Evolutionary conservation across 2,113 vertebrate species (phyloP).

Genomic region (Ochotona curzoniae): DNA sequence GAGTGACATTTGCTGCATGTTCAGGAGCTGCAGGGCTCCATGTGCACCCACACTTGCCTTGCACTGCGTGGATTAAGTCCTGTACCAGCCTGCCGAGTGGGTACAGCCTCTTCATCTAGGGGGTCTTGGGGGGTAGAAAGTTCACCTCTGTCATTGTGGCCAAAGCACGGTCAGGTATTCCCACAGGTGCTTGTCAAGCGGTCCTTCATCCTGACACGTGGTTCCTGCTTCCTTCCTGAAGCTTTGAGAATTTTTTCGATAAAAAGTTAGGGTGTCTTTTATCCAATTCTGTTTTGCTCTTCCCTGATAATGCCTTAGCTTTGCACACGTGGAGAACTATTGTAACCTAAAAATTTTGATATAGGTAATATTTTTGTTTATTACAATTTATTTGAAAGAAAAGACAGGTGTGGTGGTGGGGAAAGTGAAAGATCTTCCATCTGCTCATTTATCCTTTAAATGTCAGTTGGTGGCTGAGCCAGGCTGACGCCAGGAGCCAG

Average conservation of each 20-base stretch:
- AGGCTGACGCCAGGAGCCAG: too few species aligned
- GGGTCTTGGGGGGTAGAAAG: background rate
- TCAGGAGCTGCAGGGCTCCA: rapidly evolving
- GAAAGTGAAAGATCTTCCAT: too few species aligned
- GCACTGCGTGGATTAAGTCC: background rate
- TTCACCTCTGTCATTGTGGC: background rate
- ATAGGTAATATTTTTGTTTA: too few species aligned
- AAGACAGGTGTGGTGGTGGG: too few species aligned
- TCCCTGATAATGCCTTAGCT: background rate
- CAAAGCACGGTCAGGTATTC: conserved; percentile 40
- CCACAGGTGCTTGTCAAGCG: background rate
- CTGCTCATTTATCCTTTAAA: too few species aligned
- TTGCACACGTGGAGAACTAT: background rate
- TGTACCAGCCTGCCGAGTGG: background rate
- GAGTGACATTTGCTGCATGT: rapidly evolving
- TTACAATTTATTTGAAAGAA: too few species aligned
- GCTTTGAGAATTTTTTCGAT: background rate
- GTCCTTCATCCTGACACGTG: background rate
- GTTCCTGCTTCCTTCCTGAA: background rate
- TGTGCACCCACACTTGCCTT: background rate
- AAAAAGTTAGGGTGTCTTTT: background rate
- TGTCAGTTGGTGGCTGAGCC: too few species aligned
- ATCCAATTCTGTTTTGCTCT: background rate
- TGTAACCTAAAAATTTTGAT: background rate
- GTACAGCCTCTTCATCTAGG: background rate